phyloP scores from a whole-genome alignment of 2,113 vertebrate genomes.

The Ariopsis seemanni region DNA sequence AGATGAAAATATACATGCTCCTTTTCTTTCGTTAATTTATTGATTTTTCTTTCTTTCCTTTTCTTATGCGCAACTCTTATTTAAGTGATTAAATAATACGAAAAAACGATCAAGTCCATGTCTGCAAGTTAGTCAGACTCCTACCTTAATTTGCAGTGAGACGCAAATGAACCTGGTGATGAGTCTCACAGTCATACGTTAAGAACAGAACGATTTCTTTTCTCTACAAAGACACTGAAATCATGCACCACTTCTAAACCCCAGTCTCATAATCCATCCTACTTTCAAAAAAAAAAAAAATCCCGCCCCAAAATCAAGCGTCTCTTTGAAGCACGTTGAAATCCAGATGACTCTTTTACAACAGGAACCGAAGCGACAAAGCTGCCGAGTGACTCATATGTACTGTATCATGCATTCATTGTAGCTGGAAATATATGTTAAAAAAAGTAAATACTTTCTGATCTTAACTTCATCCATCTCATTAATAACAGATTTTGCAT shows the following conservation, averaged over 20 bases:
- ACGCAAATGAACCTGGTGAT: constrained; percentile 77
- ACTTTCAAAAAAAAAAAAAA: not conserved
- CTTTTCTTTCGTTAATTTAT: not conserved
- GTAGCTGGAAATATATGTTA: not conserved
- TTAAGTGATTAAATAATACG: constrained; percentile 64
- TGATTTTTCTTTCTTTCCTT: constrained; percentile 12
- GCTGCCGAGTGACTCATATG: not conserved
- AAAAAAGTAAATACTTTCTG: not conserved
- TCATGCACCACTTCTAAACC: constrained; percentile 57
- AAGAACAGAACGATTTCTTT: constrained; percentile 57
- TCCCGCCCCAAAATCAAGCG: not conserved
- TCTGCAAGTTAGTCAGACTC: constrained; percentile 74
- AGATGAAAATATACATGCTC: not conserved
- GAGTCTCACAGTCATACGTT: constrained; percentile 72
- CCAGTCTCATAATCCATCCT: constrained; percentile 14
- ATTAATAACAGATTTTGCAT: not conserved
- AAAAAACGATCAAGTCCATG: constrained; percentile 75
- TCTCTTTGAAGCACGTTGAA: constrained; percentile 35
- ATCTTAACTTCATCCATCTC: not conserved
- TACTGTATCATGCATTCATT: not conserved
- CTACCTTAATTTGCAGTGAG: constrained; percentile 78
- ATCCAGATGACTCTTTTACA: constrained; percentile 6
- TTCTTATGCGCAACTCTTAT: constrained; percentile 23
- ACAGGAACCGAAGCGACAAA: constrained; percentile 13
- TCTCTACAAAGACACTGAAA: constrained; percentile 60